phyloP scores from a whole-genome alignment of 2,797 vertebrate species.

The Gallinago stenura region DNA sequence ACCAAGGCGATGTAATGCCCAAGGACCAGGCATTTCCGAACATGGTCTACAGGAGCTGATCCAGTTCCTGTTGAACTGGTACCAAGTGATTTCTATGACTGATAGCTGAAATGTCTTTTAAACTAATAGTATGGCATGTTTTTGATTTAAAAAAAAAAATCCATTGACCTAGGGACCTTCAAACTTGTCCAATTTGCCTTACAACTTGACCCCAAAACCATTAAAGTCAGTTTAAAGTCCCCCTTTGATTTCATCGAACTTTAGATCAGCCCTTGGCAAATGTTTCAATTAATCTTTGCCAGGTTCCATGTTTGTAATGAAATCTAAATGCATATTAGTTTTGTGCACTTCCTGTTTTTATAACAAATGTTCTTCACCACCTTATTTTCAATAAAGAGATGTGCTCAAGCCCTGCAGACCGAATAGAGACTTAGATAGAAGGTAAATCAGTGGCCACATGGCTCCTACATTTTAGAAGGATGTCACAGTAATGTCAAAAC shows the following conservation, averaged over 20 bases:
- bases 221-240: constrained; percentile 23
- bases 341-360: background rate
- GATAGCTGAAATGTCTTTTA: constrained; percentile 9
- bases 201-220: constrained; percentile 2
- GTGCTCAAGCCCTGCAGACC: background rate
- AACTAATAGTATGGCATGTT: background rate
- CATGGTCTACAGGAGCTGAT: background rate
- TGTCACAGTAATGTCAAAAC: background rate
- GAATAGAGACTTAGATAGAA: background rate
- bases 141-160: background rate
- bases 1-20: fast-evolving
- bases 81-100: background rate
- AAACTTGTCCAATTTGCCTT: constrained; percentile 45
- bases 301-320: constrained; percentile 28
- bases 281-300: constrained; percentile 55
- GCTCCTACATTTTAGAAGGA: background rate
- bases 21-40: background rate
- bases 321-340: constrained; percentile 43
- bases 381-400: background rate
- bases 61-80: background rate
- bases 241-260: constrained; percentile 10
- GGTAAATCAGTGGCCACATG: background rate
- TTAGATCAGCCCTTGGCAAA: constrained; percentile 32
- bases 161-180: constrained; percentile 21
- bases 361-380: background rate